Base-by-base conservation (phyloP, 2,113 vertebrate species). In the Enhydra lutris region DNA sequence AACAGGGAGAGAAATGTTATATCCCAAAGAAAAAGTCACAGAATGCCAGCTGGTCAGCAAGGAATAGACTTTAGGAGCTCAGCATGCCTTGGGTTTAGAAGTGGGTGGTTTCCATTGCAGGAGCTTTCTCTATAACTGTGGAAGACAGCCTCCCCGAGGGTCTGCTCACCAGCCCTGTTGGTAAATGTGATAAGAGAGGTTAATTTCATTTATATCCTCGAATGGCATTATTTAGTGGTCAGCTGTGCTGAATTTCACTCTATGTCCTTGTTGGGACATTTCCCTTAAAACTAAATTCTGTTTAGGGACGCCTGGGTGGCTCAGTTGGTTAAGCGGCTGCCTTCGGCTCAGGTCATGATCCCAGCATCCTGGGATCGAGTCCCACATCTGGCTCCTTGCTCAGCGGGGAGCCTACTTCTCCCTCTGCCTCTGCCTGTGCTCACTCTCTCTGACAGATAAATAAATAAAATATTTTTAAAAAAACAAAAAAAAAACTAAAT, bases 141-240 rank as follows among this genome's bases (percentile, higher is more conserved):
- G 69, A 80, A 89, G 59, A 80, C 74, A 57, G 52, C 83, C 13
- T 89, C 63, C 36, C 13, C 4, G 31, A 97, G 65, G 26, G 2
- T 80, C 74, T 93, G 24, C 95, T 96, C 21, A 89, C 73, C 69
- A 96, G 47, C 69, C 55, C 57, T 45, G 57, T 95, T 79, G 52
- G 55, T 80, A 98, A 94, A 91, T 92, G 50, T 92, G 89, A 91
- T 29, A 94, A 95, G 65, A 98, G 94, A 96, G 95, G 82, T 63
- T 0, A 39, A 97, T 94, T 97, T 91, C 0, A 80, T 94, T 96
- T 95, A 42, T 69, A 89, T 83, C 34, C 26, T 21, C 42, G 23
- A 97, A 85, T 95, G 93, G 71, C 89, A 91, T 79, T 91, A 63
- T 63, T 91, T 95, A 96, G 6, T 8, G 89, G 3, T 97, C 82